These are phyloP conservation scores for Gortyna flavago DNA, from an alignment of 2,888 invertebrate species.

Conservation along the genomic window DNA sequence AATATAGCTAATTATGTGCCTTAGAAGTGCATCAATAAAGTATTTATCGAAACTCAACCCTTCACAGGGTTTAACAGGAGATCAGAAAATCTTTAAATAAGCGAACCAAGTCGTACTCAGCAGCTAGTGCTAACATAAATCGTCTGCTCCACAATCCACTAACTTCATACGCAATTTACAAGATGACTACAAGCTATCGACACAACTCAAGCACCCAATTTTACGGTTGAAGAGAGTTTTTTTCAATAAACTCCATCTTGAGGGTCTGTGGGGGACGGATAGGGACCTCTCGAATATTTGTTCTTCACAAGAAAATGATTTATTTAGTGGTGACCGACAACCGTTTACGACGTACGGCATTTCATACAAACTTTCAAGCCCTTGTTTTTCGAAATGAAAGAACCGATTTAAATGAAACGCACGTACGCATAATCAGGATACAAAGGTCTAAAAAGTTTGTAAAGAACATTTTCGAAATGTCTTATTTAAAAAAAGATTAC, in stretches of 20 bases:
- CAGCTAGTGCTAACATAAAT: constrained; percentile 19
- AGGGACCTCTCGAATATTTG: constrained; percentile 29
- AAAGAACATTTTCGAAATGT: too few relatives aligned
- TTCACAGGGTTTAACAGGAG: background rate
- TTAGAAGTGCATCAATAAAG: background rate
- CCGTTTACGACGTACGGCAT: too few relatives aligned
- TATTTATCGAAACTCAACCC: background rate
- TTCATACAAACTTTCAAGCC: too few relatives aligned
- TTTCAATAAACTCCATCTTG: constrained; percentile 55
- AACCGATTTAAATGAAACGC: too few relatives aligned
- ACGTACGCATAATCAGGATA: too few relatives aligned
- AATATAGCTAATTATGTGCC: background rate
- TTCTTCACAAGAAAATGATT: constrained; percentile 38
- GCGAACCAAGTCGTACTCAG: background rate
- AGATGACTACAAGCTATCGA: constrained; percentile 48
- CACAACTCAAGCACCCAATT: constrained; percentile 50
- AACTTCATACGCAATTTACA: constrained; percentile 47
- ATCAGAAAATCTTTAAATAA: background rate
- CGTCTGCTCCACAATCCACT: background rate
- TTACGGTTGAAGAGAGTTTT: constrained; percentile 54
- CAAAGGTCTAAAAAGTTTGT: too few relatives aligned
- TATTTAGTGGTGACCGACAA: background rate
- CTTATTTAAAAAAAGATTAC: too few relatives aligned
- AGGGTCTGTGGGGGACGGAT: constrained; percentile 32
- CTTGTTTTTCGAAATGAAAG: too few relatives aligned